Evolutionary conservation across 2,888 invertebrate genomes (phyloP).

Genomic region (Carterocephalus palaemon): DNA sequence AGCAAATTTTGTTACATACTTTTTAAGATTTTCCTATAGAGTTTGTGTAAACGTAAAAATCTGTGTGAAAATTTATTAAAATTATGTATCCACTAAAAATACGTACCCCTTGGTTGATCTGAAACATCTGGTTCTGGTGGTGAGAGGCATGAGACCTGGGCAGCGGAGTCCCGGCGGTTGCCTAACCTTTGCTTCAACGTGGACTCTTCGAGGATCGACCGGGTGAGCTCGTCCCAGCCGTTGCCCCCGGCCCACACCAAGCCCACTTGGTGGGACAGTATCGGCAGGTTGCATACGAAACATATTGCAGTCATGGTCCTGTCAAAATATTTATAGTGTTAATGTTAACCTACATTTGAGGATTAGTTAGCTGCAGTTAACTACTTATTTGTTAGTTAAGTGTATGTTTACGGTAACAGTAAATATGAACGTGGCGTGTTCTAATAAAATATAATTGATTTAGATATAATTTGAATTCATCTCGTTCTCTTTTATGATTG

Average conservation of each 20-base stretch:
- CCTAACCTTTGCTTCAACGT: conserved; percentile 91
- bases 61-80: too few relatives aligned
- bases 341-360: too few relatives aligned
- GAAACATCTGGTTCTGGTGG: conserved; percentile 90
- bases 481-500: too few relatives aligned
- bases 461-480: too few relatives aligned
- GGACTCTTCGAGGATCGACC: conserved; percentile 90
- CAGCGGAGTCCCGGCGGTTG: conserved; percentile 92
- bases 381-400: too few relatives aligned
- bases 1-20: too few relatives aligned
- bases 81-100: background rate
- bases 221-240: conserved; percentile 95
- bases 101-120: conserved; percentile 66
- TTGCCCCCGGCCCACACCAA: conserved; percentile 96
- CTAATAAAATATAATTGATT: too few relatives aligned
- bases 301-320: conserved; percentile 97
- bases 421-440: too few relatives aligned
- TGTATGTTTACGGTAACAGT: too few relatives aligned
- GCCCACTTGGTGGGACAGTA: conserved; percentile 95
- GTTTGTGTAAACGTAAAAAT: too few relatives aligned
- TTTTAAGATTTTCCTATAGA: too few relatives aligned
- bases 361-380: too few relatives aligned
- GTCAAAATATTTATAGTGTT: conserved; percentile 42
- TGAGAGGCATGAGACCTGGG: conserved; percentile 90
- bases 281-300: conserved; percentile 97